phyloP scores from a whole-genome alignment of 1,140 invertebrate genomes.

The Tetramorium simillimum region DNA sequence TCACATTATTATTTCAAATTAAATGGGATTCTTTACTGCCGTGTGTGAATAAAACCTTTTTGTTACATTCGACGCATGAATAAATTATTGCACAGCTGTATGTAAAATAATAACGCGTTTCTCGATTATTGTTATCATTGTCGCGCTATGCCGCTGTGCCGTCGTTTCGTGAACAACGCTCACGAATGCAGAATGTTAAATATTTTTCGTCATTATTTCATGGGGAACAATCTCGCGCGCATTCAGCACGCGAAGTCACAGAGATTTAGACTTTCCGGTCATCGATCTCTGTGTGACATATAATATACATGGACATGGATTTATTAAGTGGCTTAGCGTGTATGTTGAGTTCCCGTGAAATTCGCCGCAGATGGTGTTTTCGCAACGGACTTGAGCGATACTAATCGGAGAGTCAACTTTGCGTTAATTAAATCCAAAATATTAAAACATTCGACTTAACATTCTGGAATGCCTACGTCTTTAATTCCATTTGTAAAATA shows the following conservation, averaged over 20 bases:
- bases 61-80: not conserved
- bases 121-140: constrained; percentile 18
- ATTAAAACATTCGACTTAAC: not conserved
- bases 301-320: constrained; percentile 17
- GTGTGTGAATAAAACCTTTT: not conserved
- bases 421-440: not conserved
- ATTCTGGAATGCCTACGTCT: not conserved
- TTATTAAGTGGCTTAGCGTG: constrained; percentile 38
- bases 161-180: not conserved
- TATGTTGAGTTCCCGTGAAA: not conserved
- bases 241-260: constrained; percentile 10
- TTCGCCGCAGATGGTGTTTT: not conserved
- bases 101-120: constrained; percentile 14
- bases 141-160: not conserved
- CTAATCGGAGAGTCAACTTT: constrained; percentile 17
- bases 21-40: not conserved
- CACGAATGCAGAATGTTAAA: constrained; percentile 14
- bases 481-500: not conserved
- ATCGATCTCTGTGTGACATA: not conserved
- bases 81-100: constrained; percentile 23
- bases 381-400: not conserved
- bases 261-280: constrained; percentile 14
- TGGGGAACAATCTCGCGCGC: not conserved
- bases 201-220: constrained; percentile 30
- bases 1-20: not conserved